Percentiles rank a stretch among this genome's conserved stretches.
Conservation (phyloP, 2,888 invertebrate genomes). For the Scaptomyza cyrtandrae region DNA sequence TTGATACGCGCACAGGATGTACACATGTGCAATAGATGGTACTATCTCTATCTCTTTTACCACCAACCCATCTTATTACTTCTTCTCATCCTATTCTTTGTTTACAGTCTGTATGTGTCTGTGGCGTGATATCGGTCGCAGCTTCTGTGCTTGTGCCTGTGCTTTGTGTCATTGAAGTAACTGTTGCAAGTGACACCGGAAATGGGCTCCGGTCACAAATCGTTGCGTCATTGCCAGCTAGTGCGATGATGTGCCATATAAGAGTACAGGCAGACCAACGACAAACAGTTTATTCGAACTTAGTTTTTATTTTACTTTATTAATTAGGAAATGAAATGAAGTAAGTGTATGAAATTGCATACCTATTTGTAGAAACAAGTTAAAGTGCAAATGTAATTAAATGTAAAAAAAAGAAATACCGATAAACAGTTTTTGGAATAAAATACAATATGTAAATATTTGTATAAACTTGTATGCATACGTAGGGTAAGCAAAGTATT, state of each 20-base stretch:
- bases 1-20: conserved; percentile 38
- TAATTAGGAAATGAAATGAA: background rate
- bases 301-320: background rate
- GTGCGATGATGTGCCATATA: background rate
- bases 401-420: background rate
- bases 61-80: background rate
- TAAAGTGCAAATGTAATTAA: background rate
- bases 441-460: background rate
- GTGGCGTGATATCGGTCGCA: conserved; percentile 7
- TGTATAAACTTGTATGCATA: background rate
- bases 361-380: background rate
- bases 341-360: background rate
- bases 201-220: conserved; percentile 33
- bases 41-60: no score
- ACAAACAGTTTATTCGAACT: no score
- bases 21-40: conserved; percentile 1
- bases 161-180: conserved; percentile 14
- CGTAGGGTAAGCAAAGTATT: background rate
- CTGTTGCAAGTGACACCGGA: conserved; percentile 46
- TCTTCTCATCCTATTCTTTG: background rate
- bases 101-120: background rate
- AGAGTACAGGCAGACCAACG: background rate
- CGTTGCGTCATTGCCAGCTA: conserved; percentile 28
- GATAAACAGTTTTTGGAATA: background rate
- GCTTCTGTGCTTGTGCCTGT: conserved; percentile 3